Conservation (phyloP, 1,140 invertebrate genomes). For the Araneus ventricosus region DNA sequence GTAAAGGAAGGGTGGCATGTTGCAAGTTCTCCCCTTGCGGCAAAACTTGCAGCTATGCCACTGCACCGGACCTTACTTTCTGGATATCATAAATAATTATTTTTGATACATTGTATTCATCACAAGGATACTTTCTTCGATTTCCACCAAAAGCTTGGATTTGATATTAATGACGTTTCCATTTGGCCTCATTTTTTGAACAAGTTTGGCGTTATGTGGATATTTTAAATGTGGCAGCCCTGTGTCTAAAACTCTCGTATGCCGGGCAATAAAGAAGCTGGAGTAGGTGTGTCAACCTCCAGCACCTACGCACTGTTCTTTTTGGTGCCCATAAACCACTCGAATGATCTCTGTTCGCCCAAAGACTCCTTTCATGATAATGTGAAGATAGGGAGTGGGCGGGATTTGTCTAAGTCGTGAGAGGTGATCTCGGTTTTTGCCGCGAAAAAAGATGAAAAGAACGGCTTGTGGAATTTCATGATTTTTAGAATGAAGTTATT, state of each 20-base stretch:
- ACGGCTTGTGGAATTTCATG: background rate
- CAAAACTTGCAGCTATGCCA: no score
- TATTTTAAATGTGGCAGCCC: background rate
- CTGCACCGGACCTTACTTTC: no score
- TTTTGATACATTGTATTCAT: no score
- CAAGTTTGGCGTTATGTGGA: background rate
- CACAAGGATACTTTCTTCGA: no score
- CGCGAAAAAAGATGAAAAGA: background rate
- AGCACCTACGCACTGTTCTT: background rate
- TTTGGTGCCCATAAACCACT: background rate
- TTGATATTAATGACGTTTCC: no score
- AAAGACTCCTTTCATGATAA: background rate
- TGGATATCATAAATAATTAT: no score
- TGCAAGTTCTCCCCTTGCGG: no score
- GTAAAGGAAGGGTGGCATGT: no score
- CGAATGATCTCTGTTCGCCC: background rate
- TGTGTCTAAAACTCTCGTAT: background rate
- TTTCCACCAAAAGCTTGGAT: no score
- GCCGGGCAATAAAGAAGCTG: background rate
- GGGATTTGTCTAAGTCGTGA: background rate
- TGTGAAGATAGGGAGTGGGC: background rate
- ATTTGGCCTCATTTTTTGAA: background rate
- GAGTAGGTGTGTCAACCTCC: conserved; percentile 14
- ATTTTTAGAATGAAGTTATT: background rate
- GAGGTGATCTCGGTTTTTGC: background rate